These are phyloP conservation scores for Istiophorus platypterus DNA, from an alignment of 2,113 vertebrate genomes.

Conservation along the genomic window DNA sequence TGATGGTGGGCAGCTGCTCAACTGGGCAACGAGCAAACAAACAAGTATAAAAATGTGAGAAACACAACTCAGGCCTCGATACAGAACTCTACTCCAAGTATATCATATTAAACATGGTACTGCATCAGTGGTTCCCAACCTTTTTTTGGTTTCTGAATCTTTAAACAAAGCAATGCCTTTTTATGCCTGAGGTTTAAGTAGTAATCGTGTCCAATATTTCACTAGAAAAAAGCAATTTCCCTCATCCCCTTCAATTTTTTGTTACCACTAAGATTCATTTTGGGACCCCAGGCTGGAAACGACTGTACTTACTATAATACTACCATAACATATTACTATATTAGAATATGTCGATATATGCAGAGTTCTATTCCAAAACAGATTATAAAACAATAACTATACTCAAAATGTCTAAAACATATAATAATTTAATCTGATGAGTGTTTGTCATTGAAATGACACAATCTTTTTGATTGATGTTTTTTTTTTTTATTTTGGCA, in stretches of 20 bases:
- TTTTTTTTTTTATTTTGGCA: conserved; percentile 26
- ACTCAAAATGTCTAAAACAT: background rate
- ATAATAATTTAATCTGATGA: background rate
- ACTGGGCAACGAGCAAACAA: conserved; percentile 84
- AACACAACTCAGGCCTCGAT: conserved; percentile 14
- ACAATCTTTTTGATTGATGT: background rate
- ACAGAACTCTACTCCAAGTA: background rate
- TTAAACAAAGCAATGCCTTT: background rate
- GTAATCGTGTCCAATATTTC: background rate
- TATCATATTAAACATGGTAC: background rate
- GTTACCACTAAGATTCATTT: background rate
- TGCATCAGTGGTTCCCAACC: conserved; percentile 42
- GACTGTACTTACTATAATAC: conserved; percentile 4
- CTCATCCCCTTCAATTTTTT: background rate
- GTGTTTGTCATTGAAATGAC: background rate
- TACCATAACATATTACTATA: no score
- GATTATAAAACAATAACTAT: background rate
- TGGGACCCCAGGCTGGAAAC: conserved; percentile 10
- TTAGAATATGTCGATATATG: background rate
- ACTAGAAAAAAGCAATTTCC: background rate
- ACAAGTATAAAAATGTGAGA: conserved; percentile 44
- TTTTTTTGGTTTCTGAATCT: background rate
- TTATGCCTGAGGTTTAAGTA: background rate
- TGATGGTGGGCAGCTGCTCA: conserved; percentile 93
- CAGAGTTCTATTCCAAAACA: conserved; percentile 35